Evolutionary conservation across 1,140 invertebrate species (phyloP), one percentile per base, ranked within the genome.

Genomic region (Ditylenchus dipsaci): DNA sequence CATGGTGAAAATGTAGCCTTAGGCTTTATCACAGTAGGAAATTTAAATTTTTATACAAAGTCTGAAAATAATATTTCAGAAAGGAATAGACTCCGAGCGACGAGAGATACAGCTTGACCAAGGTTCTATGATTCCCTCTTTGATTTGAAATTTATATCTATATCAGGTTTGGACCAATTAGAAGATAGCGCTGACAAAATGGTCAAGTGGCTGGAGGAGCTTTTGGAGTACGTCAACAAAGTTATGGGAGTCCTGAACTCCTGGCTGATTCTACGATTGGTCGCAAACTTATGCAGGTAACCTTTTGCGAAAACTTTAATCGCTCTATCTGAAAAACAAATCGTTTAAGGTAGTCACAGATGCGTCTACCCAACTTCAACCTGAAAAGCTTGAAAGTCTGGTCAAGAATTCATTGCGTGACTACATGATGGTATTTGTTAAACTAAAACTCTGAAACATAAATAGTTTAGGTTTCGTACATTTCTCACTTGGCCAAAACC

Each of bases 331-430:
- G 13, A 30, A 19, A 8, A 19, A 13, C 30, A 62, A 38, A 65
- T 38, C 27, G 59, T 62, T 38, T 15, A 29, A 81, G 17, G 76
- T 81, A 33, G 80, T 82, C 19, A 76, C 63, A 19, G 56, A 70
- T 11, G 78, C 80, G 0, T 65, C 75, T 17, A 82, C 78, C 49
- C 76, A 82, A 27, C 56, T 81, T 33, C 78, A 76, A 42, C 45
- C 78, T 19, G 72, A 82, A 1, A 82, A 82, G 33, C 53, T 82
- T 13, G 78, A 81, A 33, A 63, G 47, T 33, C 60, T 81, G 13
- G 67, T 82, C 29, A 81, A 81, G 64, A 77, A 75, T 61, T 75
- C 63, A 23, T 26, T 82, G n/a, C 68, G 79, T 33, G 79, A 81
- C 61, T 82, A 80, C 63, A 74, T 79, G 49, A 81, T 81, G 79